A percentile compares a stretch with the other conserved stretches of the same genome.
phyloP scores from a whole-genome alignment of 1,140 invertebrate genomes.

The Drosophila busckii region DNA sequence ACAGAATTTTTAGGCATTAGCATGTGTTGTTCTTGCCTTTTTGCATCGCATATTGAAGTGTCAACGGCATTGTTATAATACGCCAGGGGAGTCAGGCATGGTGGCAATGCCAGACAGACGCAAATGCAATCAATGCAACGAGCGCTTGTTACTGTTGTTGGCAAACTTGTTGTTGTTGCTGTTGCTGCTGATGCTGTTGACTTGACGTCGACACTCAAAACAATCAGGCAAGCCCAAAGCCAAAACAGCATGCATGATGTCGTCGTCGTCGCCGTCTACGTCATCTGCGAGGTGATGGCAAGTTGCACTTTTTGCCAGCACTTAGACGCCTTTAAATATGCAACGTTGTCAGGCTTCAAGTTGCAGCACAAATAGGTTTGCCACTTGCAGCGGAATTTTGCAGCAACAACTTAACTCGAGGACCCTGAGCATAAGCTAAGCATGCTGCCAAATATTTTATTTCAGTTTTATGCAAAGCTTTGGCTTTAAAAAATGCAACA shows the following conservation, averaged over 20 bases:
- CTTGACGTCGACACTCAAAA: conserved; percentile 51
- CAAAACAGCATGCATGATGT: conserved; percentile 73
- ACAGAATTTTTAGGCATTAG: conserved; percentile 64
- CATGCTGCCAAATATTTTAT: too few species aligned
- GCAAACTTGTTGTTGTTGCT: not conserved
- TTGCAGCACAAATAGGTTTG: conserved; percentile 37
- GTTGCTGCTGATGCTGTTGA: conserved; percentile 4
- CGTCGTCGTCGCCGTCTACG: conserved; percentile 32
- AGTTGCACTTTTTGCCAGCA: conserved; percentile 61
- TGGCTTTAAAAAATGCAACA: too few species aligned
- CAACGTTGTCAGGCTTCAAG: conserved; percentile 46
- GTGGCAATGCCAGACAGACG: conserved; percentile 28
- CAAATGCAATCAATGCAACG: conserved; percentile 68
- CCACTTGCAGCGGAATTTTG: conserved; percentile 2
- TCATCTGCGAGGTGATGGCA: too few species aligned
- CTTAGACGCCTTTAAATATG: conserved; percentile 74
- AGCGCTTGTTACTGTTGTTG: conserved; percentile 29
- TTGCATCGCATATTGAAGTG: conserved; percentile 49
- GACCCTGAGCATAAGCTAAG: too few species aligned
- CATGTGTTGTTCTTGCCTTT: conserved; percentile 26
- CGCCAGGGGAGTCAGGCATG: conserved; percentile 21
- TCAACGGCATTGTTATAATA: conserved; percentile 57
- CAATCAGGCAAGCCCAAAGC: conserved; percentile 53
- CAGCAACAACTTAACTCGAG: too few species aligned
- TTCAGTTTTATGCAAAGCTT: too few species aligned